phyloP scores from a whole-genome alignment of 2,888 invertebrate species.

The Athripsodes cinereus region DNA sequence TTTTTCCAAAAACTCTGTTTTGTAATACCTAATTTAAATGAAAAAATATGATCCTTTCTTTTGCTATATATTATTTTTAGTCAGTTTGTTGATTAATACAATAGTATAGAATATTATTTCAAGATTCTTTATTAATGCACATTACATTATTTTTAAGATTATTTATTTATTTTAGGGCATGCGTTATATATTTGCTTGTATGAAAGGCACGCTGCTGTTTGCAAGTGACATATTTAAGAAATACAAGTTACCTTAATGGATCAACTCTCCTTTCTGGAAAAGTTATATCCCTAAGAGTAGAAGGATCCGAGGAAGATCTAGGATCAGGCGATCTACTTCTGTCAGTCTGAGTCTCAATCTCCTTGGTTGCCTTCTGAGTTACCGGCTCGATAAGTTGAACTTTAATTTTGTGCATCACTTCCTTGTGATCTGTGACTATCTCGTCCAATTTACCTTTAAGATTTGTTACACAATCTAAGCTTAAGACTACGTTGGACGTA shows the following conservation, averaged over 20 bases:
- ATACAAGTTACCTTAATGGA: neutral
- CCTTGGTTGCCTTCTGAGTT: slow-evolving; percentile 38
- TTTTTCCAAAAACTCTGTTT: too few relatives aligned
- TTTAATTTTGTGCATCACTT: slow-evolving; percentile 55
- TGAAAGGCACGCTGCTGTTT: too few relatives aligned
- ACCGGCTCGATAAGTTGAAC: slow-evolving; percentile 63
- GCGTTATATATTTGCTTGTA: too few relatives aligned
- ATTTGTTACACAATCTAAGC: neutral
- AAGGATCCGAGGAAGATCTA: neutral
- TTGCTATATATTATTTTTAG: too few relatives aligned
- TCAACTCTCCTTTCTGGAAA: neutral
- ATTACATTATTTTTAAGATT: too few relatives aligned
- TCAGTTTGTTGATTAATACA: too few relatives aligned
- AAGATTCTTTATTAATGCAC: too few relatives aligned
- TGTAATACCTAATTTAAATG: too few relatives aligned
- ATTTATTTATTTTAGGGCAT: too few relatives aligned
- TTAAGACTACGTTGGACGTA: neutral
- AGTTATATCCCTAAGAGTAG: neutral
- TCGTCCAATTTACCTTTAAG: slow-evolving; percentile 51
- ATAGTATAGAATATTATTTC: too few relatives aligned
- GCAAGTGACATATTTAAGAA: too few relatives aligned
- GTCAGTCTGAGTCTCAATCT: slow-evolving; percentile 46
- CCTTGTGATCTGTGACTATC: slow-evolving; percentile 59
- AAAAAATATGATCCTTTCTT: too few relatives aligned
- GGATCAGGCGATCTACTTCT: neutral